Evolutionary conservation across 2,888 invertebrate genomes (phyloP).

Genomic region (Cosmia trapezina): DNA sequence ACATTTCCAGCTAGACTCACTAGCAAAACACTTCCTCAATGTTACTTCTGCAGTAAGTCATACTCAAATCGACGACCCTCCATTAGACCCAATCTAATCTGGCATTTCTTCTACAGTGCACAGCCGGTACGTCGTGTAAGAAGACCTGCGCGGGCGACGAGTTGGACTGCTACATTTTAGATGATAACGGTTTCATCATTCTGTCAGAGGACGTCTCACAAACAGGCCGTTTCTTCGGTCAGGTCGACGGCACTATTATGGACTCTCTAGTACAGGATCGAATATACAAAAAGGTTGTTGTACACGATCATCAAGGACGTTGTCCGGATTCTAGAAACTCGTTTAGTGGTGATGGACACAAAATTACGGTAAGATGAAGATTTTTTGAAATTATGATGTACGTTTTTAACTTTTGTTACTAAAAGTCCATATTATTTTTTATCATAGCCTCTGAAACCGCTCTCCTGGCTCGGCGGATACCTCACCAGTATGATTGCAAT

Average conservation of each 20-base stretch:
- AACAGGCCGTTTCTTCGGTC: slow-evolving; percentile 98
- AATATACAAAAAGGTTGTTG: slow-evolving; percentile 96
- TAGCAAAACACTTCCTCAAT: slow-evolving; percentile 96
- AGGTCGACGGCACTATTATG: slow-evolving; percentile 98
- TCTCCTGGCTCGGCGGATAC: slow-evolving; percentile 90
- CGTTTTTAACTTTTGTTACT: too few species aligned
- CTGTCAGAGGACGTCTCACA: slow-evolving; percentile 96
- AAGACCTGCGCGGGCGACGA: slow-evolving; percentile 96
- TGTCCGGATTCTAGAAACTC: slow-evolving; percentile 93
- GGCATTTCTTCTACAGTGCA: slow-evolving; percentile 90
- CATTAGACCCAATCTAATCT: slow-evolving; percentile 22
- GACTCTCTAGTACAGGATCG: slow-evolving; percentile 97
- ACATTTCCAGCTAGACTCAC: slow-evolving; percentile 95
- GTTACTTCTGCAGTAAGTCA: slow-evolving; percentile 95
- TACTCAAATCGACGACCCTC: slow-evolving; percentile 34
- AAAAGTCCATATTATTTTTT: too few species aligned
- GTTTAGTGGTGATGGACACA: slow-evolving; percentile 89
- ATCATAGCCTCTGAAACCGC: slow-evolving; percentile 86
- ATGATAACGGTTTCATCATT: slow-evolving; percentile 98
- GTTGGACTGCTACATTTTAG: slow-evolving; percentile 97
- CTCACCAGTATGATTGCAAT: slow-evolving; percentile 86
- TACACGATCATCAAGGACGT: slow-evolving; percentile 97
- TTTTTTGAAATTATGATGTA: too few species aligned
- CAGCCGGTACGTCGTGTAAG: slow-evolving; percentile 92
- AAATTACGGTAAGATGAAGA: slow-evolving; percentile 73